Evolutionary conservation across 2,797 vertebrate genomes (phyloP), one percentile per base, ranked within the genome.

Genomic region (Octomys mimax): DNA sequence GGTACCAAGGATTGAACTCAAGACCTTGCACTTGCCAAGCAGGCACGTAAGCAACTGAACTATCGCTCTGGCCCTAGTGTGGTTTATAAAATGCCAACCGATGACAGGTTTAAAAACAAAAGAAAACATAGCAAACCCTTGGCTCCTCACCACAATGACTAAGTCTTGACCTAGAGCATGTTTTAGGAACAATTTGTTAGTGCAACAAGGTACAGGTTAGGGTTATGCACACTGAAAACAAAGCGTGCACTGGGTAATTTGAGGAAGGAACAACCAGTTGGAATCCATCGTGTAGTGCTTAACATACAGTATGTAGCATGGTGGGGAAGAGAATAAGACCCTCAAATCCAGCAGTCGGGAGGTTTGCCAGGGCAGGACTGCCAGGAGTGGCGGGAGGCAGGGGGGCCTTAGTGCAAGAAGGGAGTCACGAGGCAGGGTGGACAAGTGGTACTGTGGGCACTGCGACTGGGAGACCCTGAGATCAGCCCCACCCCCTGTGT

Each of bases 1-100:
- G 49, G 49, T 9, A 49, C 11, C 49, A 49, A 11, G 49, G 49
- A 49, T 49, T 49, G 49, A 49, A 49, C 49, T 49, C 49, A 49
- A 9, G 49, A 49, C 49, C 49, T 49, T 49, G 49, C 49, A 49
- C 49, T 49, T 49, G 49, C 49, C 49, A 49, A 9, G 49, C 49
- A 49, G 49, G 8, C 49, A 49, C 49, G 8, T 49, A 49, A 49
- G 49, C 49, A 2, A 49, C 49, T 49, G 49, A 49, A 9, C 49
- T 49, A 49, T 49, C 11, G 49, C 49, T 49, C 11, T 49, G 49
- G 49, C 49, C 49, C 8, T 49, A 49, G 6, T 68, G 3, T 89
- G 24, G 79, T 95, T 73, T 91, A 85, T 9, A 89, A 84, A 82
- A 64, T 42, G 42, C 49, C 46, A 83, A 36, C 79, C 28, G 49